Evolutionary conservation across 2,113 vertebrate species (phyloP).

Genomic region (Solenodon paradoxus): DNA sequence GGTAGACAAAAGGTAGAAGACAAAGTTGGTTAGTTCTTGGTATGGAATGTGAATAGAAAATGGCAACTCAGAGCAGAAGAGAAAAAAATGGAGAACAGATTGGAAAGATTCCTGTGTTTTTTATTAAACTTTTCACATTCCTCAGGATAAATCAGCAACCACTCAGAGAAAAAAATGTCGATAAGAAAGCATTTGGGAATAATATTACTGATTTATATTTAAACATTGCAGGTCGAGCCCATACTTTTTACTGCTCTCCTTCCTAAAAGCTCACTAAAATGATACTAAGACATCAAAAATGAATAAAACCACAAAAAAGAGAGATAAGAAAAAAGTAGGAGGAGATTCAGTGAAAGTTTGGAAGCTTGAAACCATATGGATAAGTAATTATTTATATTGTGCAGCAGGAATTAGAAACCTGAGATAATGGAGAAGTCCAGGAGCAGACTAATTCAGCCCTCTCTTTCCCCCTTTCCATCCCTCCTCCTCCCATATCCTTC

Average conservation of each 20-base stretch:
- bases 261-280: neutral
- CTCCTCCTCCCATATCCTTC: too few species aligned
- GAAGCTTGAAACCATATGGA: neutral
- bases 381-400: neutral
- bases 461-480: neutral
- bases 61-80: neutral
- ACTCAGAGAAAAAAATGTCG: neutral
- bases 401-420: neutral
- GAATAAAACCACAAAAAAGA: neutral
- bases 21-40: neutral
- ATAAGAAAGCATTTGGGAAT: neutral
- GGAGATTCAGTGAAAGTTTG: neutral
- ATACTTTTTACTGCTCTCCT: neutral
- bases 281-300: neutral
- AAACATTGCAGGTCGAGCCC: neutral
- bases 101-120: neutral
- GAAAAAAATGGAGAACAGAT: neutral
- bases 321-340: neutral
- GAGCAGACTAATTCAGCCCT: neutral
- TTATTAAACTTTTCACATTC: neutral
- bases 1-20: neutral
- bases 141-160: neutral
- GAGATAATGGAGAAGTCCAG: neutral
- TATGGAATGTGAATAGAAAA: neutral
- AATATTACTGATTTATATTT: neutral